These are phyloP conservation scores for Eriosoma lanigerum DNA, from an alignment of 1,140 invertebrate species.

Conservation along the genomic window DNA sequence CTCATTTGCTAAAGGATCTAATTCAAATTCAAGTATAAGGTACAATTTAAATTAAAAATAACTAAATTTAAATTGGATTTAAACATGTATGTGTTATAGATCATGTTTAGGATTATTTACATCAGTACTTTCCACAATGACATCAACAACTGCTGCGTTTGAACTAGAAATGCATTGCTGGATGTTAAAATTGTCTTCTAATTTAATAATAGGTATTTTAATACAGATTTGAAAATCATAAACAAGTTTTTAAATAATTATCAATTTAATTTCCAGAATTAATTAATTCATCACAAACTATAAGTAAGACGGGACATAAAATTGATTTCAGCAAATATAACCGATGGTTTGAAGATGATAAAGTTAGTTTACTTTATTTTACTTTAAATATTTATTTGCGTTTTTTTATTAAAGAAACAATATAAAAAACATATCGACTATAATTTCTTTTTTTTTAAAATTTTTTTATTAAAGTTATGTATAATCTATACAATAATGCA, in stretches of 20 bases:
- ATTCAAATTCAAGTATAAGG: constrained; percentile 41
- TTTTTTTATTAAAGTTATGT: too few species aligned
- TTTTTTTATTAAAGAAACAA: too few species aligned
- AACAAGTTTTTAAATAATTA: constrained; percentile 21
- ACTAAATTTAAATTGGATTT: neutral
- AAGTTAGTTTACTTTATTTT: constrained; percentile 23
- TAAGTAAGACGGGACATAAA: constrained; percentile 40
- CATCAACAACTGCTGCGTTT: constrained; percentile 45
- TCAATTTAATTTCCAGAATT: constrained; percentile 37
- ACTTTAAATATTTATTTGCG: too few species aligned
- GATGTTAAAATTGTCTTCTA: constrained; percentile 48
- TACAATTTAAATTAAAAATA: constrained; percentile 10
- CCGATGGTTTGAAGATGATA: constrained; percentile 42
- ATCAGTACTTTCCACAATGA: constrained; percentile 36
- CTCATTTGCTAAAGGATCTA: constrained; percentile 12
- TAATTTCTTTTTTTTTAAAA: too few species aligned
- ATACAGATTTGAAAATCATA: neutral
- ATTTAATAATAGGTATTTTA: constrained; percentile 53
- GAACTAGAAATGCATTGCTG: constrained; percentile 45
- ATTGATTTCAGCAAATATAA: constrained; percentile 47
- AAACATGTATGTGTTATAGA: constrained; percentile 43
- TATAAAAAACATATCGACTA: too few species aligned
- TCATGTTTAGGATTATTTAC: constrained; percentile 45
- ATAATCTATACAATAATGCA: too few species aligned
- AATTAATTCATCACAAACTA: constrained; percentile 19